Base-by-base conservation (phyloP, 2,888 invertebrate species). In the Seira musarum region DNA sequence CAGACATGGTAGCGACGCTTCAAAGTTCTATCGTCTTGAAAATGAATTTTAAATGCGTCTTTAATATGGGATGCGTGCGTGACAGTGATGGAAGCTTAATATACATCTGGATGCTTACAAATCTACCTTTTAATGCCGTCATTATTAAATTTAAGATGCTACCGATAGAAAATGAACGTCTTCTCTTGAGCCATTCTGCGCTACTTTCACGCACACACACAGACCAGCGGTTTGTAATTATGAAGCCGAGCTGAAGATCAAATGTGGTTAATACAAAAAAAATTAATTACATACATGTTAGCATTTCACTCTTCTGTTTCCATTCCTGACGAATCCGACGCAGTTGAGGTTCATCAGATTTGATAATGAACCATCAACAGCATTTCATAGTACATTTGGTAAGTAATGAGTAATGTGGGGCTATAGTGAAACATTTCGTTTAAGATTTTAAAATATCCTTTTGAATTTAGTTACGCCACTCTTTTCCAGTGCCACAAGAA, bases 11-110 rank as follows among this genome's bases (percentile, higher is more conserved):
- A n/a, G n/a, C n/a, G 30, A 30, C 3, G 30, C 30, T 30, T 30
- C n/a, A 30, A 8, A 30, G 30, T 30, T 30, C 30, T 30, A 30
- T 30, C 30, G 30, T 30, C 30, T 8, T 30, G 30, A 30, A 5
- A 30, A 30, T 30, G 30, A 30, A 30, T 63, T 22, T 72, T 63
- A 71, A 65, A 70, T 71, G 71, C 71, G 60, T 40, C 57, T 71
- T 78, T 71, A 71, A 78, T 78, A 61, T 49, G 72, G 21, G 67
- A 71, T 78, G 78, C 78, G 78, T 78, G 78, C 78, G 78, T 78
- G 78, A 78, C 78, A 78, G 53, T 61, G 65, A 69, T 57, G 66
- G 49, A 30, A 30, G 30, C 8, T 30, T 2, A 30, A 30, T 30
- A 30, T 30, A 8, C 30, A 30, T 30, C 30, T 30, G 30, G 30